These are phyloP conservation scores for Rhynchonycteris naso DNA, from an alignment of 2,797 vertebrate species.

Conservation along the genomic window DNA sequence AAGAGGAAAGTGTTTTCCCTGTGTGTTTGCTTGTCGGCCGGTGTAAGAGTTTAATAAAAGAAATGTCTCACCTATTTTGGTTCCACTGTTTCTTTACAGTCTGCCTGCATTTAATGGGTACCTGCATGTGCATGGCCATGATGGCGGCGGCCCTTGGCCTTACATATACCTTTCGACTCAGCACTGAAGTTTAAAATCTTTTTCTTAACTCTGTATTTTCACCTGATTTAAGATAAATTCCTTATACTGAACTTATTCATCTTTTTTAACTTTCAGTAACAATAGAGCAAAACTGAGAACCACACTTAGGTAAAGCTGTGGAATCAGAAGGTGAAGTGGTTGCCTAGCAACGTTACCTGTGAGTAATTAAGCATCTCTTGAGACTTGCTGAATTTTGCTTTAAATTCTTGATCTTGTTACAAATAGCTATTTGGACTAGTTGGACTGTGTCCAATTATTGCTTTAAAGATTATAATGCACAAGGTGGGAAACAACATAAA, in stretches of 20 bases:
- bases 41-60: too few relatives aligned
- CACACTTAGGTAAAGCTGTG: slow-evolving; percentile 51
- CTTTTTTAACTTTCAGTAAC: slow-evolving; percentile 50
- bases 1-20: too few relatives aligned
- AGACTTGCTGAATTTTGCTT: slow-evolving; percentile 67
- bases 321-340: slow-evolving; percentile 76
- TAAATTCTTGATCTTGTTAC: slow-evolving; percentile 63
- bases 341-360: slow-evolving; percentile 80
- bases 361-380: slow-evolving; percentile 80
- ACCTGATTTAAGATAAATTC: slow-evolving; percentile 33
- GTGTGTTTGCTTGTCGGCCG: too few relatives aligned
- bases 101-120: too few relatives aligned
- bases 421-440: slow-evolving; percentile 55
- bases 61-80: too few relatives aligned
- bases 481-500: not conserved
- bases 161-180: not conserved
- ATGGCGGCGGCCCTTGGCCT: too few relatives aligned
- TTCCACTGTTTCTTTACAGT: too few relatives aligned
- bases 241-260: not conserved
- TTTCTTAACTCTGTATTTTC: slow-evolving; percentile 26
- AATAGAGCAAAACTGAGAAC: slow-evolving; percentile 60
- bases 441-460: not conserved
- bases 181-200: not conserved
- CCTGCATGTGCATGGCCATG: too few relatives aligned
- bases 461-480: slow-evolving; percentile 13